These are phyloP conservation scores for Pteromalus puparum DNA, from an alignment of 1,140 invertebrate species.

Conservation along the genomic window DNA sequence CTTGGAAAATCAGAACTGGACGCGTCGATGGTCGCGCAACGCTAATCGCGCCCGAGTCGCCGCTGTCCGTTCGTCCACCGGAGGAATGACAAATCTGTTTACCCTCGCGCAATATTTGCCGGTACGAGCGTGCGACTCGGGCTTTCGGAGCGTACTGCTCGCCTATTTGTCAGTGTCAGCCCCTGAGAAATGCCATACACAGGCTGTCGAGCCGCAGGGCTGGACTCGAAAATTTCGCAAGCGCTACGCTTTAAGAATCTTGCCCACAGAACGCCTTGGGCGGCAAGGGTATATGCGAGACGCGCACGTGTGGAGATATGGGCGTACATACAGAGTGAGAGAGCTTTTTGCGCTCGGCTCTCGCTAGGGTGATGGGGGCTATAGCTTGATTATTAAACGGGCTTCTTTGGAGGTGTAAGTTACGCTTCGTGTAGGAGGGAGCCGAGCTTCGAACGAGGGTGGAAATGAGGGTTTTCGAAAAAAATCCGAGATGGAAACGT, in stretches of 20 bases:
- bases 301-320: neutral
- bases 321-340: neutral
- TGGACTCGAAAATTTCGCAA: neutral
- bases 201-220: neutral
- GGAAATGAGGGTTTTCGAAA: neutral
- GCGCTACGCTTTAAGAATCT: neutral
- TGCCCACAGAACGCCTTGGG: neutral
- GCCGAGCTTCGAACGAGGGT: neutral
- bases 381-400: conserved; percentile 37
- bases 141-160: neutral
- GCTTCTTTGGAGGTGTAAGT: neutral
- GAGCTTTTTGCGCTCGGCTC: neutral
- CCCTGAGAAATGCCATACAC: conserved; percentile 5
- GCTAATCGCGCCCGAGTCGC: neutral
- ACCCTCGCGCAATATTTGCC: conserved; percentile 59
- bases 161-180: conserved; percentile 58
- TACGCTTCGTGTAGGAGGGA: neutral
- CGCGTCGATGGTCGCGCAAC: neutral
- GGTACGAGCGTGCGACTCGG: neutral
- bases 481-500: too few relatives aligned
- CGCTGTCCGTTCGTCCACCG: neutral
- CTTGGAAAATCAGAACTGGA: neutral
- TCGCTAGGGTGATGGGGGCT: neutral
- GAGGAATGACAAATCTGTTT: conserved; percentile 65
- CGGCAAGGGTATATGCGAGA: neutral